These are phyloP conservation scores for Drosophila macrothrix DNA, from an alignment of 2,888 invertebrate species.

Conservation along the genomic window DNA sequence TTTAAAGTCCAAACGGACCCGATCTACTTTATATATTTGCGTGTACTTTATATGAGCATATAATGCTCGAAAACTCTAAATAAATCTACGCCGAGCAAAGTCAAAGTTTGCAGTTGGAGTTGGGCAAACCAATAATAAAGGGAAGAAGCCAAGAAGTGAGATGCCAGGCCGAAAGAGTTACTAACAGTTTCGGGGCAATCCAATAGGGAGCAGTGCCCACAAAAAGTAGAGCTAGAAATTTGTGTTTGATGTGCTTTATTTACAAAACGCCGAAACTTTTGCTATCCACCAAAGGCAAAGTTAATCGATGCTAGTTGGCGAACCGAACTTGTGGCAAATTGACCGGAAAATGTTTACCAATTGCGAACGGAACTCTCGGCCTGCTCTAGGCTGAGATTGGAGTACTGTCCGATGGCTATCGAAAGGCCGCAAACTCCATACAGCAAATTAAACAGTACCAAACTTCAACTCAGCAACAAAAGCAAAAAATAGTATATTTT, in stretches of 20 bases:
- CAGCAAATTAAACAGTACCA: conserved; percentile 61
- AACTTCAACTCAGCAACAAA: conserved; percentile 23
- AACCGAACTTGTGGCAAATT: conserved; percentile 65
- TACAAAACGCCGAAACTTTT: conserved; percentile 52
- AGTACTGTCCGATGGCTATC: conserved; percentile 40
- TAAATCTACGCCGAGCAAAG: conserved; percentile 36
- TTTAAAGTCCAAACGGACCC: conserved; percentile 37
- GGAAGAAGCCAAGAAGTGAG: conserved; percentile 29
- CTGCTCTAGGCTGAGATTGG: conserved; percentile 53
- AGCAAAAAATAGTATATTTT: conserved; percentile 39
- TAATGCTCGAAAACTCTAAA: conserved; percentile 30
- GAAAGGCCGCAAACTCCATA: conserved; percentile 37
- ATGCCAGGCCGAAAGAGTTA: conserved; percentile 9
- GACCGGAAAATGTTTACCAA: conserved; percentile 80
- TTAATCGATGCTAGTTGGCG: conserved; percentile 70
- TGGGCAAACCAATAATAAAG: conserved; percentile 37
- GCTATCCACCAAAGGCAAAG: conserved; percentile 53
- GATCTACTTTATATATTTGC: conserved; percentile 23
- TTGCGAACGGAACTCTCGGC: conserved; percentile 61
- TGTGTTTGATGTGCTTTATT: conserved; percentile 62
- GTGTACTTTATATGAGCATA: conserved; percentile 1
- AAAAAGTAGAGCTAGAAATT: conserved; percentile 43
- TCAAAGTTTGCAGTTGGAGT: conserved; percentile 31
- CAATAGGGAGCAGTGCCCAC: conserved; percentile 5
- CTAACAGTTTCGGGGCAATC: background rate